phyloP scores from a whole-genome alignment of 2,888 invertebrate genomes.

The Macaria notata region DNA sequence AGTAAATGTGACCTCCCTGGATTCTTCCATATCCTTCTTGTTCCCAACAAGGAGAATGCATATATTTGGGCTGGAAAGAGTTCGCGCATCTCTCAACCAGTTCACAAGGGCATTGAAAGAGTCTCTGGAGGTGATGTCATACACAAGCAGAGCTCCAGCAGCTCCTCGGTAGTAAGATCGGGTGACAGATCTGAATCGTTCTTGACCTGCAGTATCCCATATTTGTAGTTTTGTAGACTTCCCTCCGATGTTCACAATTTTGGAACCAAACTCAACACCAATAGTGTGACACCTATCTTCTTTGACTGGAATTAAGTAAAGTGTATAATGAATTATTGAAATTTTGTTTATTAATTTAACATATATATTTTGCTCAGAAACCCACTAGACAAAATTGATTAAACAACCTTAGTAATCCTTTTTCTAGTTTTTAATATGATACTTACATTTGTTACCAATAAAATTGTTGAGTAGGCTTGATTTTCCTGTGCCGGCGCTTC shows the following conservation, averaged over 20 bases:
- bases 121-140: slow-evolving; percentile 94
- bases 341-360: too few species aligned
- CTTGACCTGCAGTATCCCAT: slow-evolving; percentile 97
- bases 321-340: too few species aligned
- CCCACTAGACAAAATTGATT: too few species aligned
- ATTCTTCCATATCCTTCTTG: slow-evolving; percentile 91
- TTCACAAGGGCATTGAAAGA: slow-evolving; percentile 96
- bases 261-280: slow-evolving; percentile 94
- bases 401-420: too few species aligned
- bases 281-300: slow-evolving; percentile 92
- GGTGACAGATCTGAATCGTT: slow-evolving; percentile 97
- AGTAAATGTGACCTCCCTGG: slow-evolving; percentile 90
- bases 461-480: slow-evolving; percentile 92
- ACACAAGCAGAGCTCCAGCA: slow-evolving; percentile 95
- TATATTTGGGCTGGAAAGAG: slow-evolving; percentile 91
- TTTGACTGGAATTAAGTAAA: slow-evolving; percentile 83
- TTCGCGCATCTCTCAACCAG: slow-evolving; percentile 92
- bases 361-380: too few species aligned
- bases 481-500: slow-evolving; percentile 92
- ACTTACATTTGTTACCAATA: slow-evolving; percentile 92
- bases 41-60: slow-evolving; percentile 91
- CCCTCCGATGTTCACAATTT: slow-evolving; percentile 91
- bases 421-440: not conserved
- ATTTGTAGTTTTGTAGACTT: slow-evolving; percentile 92
- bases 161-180: slow-evolving; percentile 93